A percentile compares a stretch with the other conserved stretches of the same genome.
These are phyloP conservation scores for Sycophila texana DNA, from an alignment of 2,888 invertebrate genomes.

Conservation along the genomic window DNA sequence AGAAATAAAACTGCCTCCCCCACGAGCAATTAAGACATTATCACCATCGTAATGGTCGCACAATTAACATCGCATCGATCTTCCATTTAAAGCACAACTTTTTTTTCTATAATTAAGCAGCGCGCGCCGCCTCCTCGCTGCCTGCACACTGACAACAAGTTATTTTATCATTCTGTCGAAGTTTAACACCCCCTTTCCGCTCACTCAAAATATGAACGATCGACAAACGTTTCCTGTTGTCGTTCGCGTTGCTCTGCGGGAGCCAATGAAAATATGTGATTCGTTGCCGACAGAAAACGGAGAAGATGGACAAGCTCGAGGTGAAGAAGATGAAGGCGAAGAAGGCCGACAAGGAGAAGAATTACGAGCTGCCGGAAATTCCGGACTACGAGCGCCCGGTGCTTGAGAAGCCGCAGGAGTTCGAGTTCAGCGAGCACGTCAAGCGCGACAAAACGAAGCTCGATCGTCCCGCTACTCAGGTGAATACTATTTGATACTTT, in stretches of 20 bases:
- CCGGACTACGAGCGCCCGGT: conserved; percentile 86
- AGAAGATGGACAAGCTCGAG: conserved; percentile 68
- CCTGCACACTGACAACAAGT: no score
- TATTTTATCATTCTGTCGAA: no score
- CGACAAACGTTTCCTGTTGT: no score
- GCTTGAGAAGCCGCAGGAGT: conserved; percentile 78
- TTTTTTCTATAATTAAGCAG: no score
- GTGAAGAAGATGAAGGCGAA: conserved; percentile 69
- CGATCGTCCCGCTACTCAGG: conserved; percentile 70
- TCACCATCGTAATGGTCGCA: not conserved
- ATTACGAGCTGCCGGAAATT: conserved; percentile 73
- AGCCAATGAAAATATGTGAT: not conserved
- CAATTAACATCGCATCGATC: not conserved
- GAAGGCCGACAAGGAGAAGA: conserved; percentile 68
- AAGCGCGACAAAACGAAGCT: conserved; percentile 72
- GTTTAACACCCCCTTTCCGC: no score
- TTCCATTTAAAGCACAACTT: no score
- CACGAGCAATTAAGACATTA: not conserved
- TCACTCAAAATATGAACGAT: no score
- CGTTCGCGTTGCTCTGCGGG: no score
- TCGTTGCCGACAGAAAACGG: conserved; percentile 67
- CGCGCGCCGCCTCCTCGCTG: no score
- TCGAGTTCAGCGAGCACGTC: conserved; percentile 69
- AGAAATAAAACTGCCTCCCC: not conserved
- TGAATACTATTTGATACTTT: conserved; percentile 55